Conservation (phyloP, 1,140 invertebrate species). For the Psilanteris sp. region DNA sequence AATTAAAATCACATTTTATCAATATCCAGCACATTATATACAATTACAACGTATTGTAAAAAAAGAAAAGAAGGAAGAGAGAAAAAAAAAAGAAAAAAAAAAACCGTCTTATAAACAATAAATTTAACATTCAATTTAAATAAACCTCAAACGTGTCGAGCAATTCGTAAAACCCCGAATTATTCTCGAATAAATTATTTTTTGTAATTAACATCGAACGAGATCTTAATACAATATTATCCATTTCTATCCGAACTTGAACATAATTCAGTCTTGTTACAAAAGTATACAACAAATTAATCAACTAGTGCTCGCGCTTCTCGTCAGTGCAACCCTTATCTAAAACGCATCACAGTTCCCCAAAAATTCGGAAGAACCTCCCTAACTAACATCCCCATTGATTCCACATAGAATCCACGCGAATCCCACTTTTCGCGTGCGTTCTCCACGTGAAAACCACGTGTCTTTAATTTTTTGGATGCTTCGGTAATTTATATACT, state of each 20-base stretch:
- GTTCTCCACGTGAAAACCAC: too few relatives aligned
- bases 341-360: conserved; percentile 29
- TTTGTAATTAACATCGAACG: conserved; percentile 28
- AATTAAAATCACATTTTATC: conserved; percentile 42
- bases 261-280: conserved; percentile 55
- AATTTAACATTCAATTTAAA: conserved; percentile 38
- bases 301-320: conserved; percentile 22
- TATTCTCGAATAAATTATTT: conserved; percentile 41
- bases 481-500: conserved; percentile 42
- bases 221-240: conserved; percentile 46
- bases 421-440: too few relatives aligned
- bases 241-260: conserved; percentile 29
- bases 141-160: conserved; percentile 4
- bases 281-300: conserved; percentile 49
- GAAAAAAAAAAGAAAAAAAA: too few relatives aligned
- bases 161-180: conserved; percentile 6
- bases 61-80: too few relatives aligned
- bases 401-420: too few relatives aligned
- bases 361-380: conserved; percentile 32
- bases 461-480: too few relatives aligned
- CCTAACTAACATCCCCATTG: too few relatives aligned
- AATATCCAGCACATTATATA: conserved; percentile 32
- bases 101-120: conserved; percentile 23
- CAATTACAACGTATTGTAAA: conserved; percentile 23
- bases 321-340: conserved; percentile 1